Evolutionary conservation across 2,888 invertebrate species (phyloP), one percentile per base, ranked within the genome.

Genomic region (Ethmia dodecea): DNA sequence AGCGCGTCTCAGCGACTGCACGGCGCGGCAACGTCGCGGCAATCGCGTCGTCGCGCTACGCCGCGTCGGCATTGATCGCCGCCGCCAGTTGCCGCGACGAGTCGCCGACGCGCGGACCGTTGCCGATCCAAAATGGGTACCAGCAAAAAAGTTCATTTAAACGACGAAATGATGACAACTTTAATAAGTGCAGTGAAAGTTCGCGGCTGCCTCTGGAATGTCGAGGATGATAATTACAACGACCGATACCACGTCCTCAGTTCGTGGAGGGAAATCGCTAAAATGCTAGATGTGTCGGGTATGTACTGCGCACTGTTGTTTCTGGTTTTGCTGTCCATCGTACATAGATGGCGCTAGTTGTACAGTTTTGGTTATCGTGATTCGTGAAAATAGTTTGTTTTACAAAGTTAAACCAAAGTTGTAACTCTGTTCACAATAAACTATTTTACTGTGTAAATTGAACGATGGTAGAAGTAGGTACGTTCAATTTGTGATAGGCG

Each of bases 221-320:
- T 48, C 2, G 55, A 56, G 0, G 37, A 63, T 24, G 46, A 55
- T 5, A 37, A 50, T 2, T 63, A 72, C 47, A 62, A 56, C 28
- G 61, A 70, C 13, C 58, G 66, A 34, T 47, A 41, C 13, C 39
- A 42, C 12, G 37, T 57, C 13, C 40, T 54, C 1, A 38, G 39
- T 25, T 56, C 71, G 16, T 76, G 75, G 75, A 45, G 41, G 12
- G 55, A 67, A 25, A 59, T 73, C 26, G 38, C 62, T 2, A 46
- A 47, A 1, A 29, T 38, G 27, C 28, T 71, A 37, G 39, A 59
- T 11, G 27, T 62, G 29, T 54, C 61, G 51, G 69, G 74, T 74
- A 37, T 22, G 28, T 10, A 10, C 9, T 35, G 2, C 14, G 28
- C 8, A 16, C n/a, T n/a, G n/a, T n/a, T n/a, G n/a, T n/a, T n/a